Conservation (phyloP, 2,888 invertebrate genomes). For the Zeuzera pyrina region DNA sequence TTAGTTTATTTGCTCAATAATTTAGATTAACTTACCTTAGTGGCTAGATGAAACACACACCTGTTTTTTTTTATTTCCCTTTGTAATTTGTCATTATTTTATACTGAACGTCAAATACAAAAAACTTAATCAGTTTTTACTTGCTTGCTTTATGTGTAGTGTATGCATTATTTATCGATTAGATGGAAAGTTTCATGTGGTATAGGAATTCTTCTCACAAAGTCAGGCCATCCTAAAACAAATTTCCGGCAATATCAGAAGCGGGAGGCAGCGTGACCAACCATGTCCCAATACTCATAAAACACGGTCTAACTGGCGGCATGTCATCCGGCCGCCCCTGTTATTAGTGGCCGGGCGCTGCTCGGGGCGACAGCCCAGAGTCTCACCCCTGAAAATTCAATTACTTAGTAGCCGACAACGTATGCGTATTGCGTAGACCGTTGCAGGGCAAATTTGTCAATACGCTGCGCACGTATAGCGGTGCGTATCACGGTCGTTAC, state of each 20-base stretch:
- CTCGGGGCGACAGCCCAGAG: slow-evolving; percentile 30
- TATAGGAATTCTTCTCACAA: too few species aligned
- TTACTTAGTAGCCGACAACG: slow-evolving; percentile 43
- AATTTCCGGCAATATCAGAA: slow-evolving; percentile 27
- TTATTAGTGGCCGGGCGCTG: slow-evolving; percentile 32
- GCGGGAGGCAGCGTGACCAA: slow-evolving; percentile 18
- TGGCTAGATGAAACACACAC: too few species aligned
- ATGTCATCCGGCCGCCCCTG: slow-evolving; percentile 35
- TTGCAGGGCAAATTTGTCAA: slow-evolving; percentile 33
- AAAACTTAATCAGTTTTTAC: too few species aligned
- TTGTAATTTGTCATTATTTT: too few species aligned
- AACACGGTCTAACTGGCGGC: slow-evolving; percentile 36
- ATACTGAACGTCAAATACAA: too few species aligned
- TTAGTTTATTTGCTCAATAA: too few species aligned
- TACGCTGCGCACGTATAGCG: slow-evolving; percentile 30
- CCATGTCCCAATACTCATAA: slow-evolving; percentile 30
- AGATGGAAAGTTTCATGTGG: too few species aligned
- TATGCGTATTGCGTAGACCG: slow-evolving; percentile 38
- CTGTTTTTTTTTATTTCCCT: too few species aligned
- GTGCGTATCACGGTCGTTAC: slow-evolving; percentile 10
- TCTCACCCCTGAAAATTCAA: slow-evolving; percentile 53
- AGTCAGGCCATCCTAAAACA: too few species aligned
- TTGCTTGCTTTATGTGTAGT: too few species aligned
- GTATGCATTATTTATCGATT: too few species aligned
- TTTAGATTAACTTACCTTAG: too few species aligned